These are phyloP conservation scores for Micrasema longulum DNA, from an alignment of 1,140 invertebrate genomes.

Conservation along the genomic window DNA sequence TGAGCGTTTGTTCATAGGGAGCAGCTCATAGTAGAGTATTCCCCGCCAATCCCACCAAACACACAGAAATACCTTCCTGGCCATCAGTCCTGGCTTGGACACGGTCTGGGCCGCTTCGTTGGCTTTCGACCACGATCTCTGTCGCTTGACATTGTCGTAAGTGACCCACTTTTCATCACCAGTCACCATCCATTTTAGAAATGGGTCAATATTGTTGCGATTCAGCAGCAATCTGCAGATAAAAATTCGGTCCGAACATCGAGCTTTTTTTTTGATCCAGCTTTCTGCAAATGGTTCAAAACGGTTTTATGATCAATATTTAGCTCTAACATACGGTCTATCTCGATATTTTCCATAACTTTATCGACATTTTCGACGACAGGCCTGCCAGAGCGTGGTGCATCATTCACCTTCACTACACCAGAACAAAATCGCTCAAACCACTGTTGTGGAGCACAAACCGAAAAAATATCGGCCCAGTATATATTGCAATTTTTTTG, in stretches of 20 bases:
- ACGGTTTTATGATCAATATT: constrained; percentile 20
- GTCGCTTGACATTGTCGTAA: constrained; percentile 1
- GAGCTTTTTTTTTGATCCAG: constrained; percentile 18
- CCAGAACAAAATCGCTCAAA: not conserved
- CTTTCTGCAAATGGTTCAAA: constrained; percentile 13
- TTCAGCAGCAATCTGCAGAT: too few relatives aligned
- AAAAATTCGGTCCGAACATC: too few relatives aligned
- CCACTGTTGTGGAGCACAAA: not conserved
- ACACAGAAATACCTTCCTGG: too few relatives aligned
- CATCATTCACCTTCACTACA: constrained; percentile 1
- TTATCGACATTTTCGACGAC: constrained; percentile 2
- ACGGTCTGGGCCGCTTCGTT: not conserved
- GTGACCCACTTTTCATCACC: constrained; percentile 1
- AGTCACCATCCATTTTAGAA: too few relatives aligned
- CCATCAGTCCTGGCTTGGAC: constrained; percentile 10
- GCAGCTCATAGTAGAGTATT: too few relatives aligned
- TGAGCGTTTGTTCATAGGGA: too few relatives aligned
- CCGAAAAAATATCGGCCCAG: too few relatives aligned
- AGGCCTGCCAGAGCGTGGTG: not conserved
- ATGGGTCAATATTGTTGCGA: too few relatives aligned
- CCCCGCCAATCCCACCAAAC: too few relatives aligned
- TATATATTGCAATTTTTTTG: too few relatives aligned
- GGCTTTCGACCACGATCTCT: constrained; percentile 1
- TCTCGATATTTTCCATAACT: not conserved
- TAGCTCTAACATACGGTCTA: constrained; percentile 3